phyloP scores from a whole-genome alignment of 2,888 invertebrate genomes.

The Drosophila subsilvestris region DNA sequence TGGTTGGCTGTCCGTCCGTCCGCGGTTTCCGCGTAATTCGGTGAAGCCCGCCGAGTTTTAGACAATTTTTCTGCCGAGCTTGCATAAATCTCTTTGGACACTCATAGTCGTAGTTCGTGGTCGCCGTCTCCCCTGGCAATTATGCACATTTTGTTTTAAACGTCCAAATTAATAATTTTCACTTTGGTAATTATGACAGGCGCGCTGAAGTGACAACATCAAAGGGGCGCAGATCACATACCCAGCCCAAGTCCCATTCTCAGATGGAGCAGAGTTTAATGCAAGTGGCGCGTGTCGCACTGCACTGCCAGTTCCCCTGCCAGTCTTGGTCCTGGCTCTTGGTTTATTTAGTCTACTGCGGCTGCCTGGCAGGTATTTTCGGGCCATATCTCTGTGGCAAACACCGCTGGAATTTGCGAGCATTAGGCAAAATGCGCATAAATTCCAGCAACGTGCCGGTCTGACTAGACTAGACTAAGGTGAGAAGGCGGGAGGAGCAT shows the following conservation, averaged over 20 bases:
- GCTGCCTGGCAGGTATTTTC: slow-evolving; percentile 16
- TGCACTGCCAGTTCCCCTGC: background rate
- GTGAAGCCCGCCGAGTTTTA: slow-evolving; percentile 67
- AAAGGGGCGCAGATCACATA: slow-evolving; percentile 50
- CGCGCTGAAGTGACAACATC: slow-evolving; percentile 80
- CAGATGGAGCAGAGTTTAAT: slow-evolving; percentile 5
- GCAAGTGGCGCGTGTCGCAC: slow-evolving; percentile 5
- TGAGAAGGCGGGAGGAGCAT: background rate
- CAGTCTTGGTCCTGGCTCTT: background rate
- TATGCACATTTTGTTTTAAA: slow-evolving; percentile 80
- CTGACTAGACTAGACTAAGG: background rate
- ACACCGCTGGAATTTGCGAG: slow-evolving; percentile 29
- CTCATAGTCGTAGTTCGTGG: background rate
- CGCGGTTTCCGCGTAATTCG: slow-evolving; percentile 77
- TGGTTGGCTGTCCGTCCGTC: slow-evolving; percentile 23
- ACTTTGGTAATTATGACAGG: slow-evolving; percentile 80
- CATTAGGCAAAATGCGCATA: slow-evolving; percentile 45
- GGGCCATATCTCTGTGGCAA: slow-evolving; percentile 17
- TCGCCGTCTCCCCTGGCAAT: slow-evolving; percentile 62
- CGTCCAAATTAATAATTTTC: slow-evolving; percentile 81
- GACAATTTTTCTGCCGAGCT: slow-evolving; percentile 77
- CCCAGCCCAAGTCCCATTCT: slow-evolving; percentile 1
- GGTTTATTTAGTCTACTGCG: slow-evolving; percentile 21
- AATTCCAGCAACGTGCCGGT: slow-evolving; percentile 44
- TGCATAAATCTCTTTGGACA: slow-evolving; percentile 67